Conservation (phyloP, 2,888 invertebrate genomes). For the Podabrus alpinus region DNA sequence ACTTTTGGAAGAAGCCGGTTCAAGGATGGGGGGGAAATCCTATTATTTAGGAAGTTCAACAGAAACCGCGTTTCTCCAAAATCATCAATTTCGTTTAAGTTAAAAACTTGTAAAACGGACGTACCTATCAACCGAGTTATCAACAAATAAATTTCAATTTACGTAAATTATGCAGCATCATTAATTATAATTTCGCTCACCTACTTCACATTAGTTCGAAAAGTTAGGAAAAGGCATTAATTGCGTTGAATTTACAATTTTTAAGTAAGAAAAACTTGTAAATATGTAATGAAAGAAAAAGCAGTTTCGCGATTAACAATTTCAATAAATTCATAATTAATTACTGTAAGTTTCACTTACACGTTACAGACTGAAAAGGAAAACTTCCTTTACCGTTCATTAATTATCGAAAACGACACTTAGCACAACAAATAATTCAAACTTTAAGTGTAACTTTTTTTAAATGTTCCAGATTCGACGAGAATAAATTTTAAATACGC, state of each 20-base stretch:
- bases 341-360: neutral
- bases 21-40: no score
- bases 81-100: neutral
- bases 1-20: no score
- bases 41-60: no score
- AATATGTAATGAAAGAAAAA: neutral
- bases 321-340: neutral
- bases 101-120: neutral
- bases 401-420: no score
- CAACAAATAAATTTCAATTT: neutral
- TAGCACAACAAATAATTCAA: neutral
- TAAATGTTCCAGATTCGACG: neutral
- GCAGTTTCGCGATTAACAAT: neutral
- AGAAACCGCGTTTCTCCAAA: neutral
- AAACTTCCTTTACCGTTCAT: no score
- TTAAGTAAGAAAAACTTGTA: neutral
- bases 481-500: neutral
- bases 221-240: neutral
- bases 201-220: neutral
- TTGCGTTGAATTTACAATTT: neutral
- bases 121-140: neutral
- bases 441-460: neutral
- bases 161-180: neutral
- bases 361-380: no score
- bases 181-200: neutral